Conservation (phyloP, 2,113 vertebrate species). For the Isichthys henryi region DNA sequence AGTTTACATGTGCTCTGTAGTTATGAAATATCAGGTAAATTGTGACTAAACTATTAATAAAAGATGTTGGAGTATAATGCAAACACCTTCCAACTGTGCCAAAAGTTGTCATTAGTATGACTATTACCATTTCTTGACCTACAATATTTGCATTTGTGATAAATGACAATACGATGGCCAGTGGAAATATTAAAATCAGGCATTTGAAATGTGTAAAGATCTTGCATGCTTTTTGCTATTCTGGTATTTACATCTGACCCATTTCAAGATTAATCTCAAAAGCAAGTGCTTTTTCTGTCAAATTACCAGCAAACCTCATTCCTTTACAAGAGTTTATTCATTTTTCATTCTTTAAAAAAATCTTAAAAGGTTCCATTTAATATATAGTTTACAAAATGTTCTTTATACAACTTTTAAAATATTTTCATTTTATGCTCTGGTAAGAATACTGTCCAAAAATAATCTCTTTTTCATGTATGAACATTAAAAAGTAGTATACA, state of each 20-base stretch:
- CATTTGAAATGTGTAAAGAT: background rate
- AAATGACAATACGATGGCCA: background rate
- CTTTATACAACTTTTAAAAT: conserved; percentile 82
- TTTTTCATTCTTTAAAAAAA: conserved; percentile 55
- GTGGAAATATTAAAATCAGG: background rate
- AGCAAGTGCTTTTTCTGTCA: background rate
- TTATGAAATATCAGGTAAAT: background rate
- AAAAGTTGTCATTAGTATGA: background rate
- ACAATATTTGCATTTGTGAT: background rate
- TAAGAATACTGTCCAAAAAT: conserved; percentile 93
- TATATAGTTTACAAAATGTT: conserved; percentile 77
- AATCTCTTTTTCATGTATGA: conserved; percentile 77
- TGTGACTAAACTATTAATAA: background rate
- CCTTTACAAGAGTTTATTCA: conserved; percentile 36
- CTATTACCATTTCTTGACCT: background rate
- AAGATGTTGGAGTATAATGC: background rate
- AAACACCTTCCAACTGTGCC: background rate
- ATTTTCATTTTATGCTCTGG: conserved; percentile 76
- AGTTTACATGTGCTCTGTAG: background rate
- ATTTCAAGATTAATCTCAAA: background rate
- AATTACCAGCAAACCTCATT: background rate
- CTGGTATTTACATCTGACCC: background rate
- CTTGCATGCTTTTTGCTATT: background rate
- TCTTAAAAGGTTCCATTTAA: conserved; percentile 84
- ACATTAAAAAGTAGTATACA: conserved; percentile 86